phyloP scores from a whole-genome alignment of 2,888 invertebrate genomes.

The Crossocerus cetratus region DNA sequence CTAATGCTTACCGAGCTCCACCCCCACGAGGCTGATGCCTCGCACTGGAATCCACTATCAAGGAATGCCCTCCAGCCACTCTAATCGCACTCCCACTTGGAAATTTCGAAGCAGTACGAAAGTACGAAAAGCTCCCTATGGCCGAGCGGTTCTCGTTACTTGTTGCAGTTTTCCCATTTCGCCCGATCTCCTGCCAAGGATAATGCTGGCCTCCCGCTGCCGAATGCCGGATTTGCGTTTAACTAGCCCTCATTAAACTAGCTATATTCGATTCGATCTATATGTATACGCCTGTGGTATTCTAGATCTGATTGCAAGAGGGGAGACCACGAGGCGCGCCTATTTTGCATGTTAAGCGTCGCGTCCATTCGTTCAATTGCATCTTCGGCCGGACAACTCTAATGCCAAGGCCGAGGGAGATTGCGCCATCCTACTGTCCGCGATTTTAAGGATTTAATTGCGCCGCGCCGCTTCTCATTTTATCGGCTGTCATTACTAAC shows the following conservation, averaged over 20 bases:
- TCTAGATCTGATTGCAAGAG: conserved; percentile 11
- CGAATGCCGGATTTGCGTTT: background rate
- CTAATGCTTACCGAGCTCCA: background rate
- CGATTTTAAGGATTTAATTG: conserved; percentile 42
- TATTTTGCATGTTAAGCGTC: conserved; percentile 17
- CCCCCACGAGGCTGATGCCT: too few species aligned
- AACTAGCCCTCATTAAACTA: background rate
- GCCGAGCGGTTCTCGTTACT: background rate
- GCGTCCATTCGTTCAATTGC: conserved; percentile 43
- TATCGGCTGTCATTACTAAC: conserved; percentile 31
- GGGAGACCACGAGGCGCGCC: conserved; percentile 11
- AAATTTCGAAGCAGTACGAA: too few species aligned
- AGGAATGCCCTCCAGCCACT: too few species aligned
- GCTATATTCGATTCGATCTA: background rate
- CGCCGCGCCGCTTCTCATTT: conserved; percentile 32
- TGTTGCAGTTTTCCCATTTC: conserved; percentile 13
- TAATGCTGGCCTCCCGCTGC: background rate
- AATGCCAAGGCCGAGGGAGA: conserved; percentile 33
- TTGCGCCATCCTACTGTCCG: conserved; percentile 3
- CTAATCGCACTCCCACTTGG: too few species aligned
- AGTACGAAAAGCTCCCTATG: too few species aligned
- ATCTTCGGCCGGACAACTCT: conserved; percentile 39
- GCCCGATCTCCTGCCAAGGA: background rate
- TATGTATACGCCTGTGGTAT: background rate
- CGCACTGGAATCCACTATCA: too few species aligned